Conservation (phyloP, 2,797 vertebrate genomes). For the Microhierax caerulescens region DNA sequence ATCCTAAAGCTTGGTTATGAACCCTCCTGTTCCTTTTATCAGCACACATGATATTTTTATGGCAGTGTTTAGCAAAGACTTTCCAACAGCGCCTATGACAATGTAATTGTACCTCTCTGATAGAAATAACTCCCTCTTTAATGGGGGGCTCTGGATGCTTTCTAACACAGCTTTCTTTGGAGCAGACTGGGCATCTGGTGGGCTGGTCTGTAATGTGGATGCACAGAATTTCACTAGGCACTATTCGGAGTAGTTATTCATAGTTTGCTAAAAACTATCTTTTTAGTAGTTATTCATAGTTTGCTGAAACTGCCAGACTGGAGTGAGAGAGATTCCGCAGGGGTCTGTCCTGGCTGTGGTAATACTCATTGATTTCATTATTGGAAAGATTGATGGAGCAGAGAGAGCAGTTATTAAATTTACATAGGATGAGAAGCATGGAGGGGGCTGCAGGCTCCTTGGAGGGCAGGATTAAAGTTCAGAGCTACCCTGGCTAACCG, state of each 20-base stretch:
- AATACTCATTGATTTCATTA: slow-evolving; percentile 33
- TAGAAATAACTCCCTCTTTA: neutral
- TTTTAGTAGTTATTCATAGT: neutral
- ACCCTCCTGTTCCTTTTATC: neutral
- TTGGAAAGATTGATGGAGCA: slow-evolving; percentile 4
- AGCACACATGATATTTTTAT: neutral
- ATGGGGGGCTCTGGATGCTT: neutral
- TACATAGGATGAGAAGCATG: neutral
- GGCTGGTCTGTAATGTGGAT: neutral
- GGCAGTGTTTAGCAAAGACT: neutral
- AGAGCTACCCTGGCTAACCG: neutral
- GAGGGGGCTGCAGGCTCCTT: neutral
- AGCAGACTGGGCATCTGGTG: neutral
- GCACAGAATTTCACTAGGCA: neutral
- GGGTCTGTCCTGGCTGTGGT: slow-evolving; percentile 10
- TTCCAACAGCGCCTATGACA: neutral
- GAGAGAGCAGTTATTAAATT: neutral
- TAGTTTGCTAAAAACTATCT: slow-evolving; percentile 34
- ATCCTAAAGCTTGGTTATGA: neutral
- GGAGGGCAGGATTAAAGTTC: neutral
- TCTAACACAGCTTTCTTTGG: neutral
- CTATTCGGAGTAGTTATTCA: neutral
- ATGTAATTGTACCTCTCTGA: neutral
- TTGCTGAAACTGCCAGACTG: slow-evolving; percentile 15
- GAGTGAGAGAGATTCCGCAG: neutral